These are phyloP conservation scores for Geotrupes spiniger DNA, from an alignment of 2,888 invertebrate species.

Conservation along the genomic window DNA sequence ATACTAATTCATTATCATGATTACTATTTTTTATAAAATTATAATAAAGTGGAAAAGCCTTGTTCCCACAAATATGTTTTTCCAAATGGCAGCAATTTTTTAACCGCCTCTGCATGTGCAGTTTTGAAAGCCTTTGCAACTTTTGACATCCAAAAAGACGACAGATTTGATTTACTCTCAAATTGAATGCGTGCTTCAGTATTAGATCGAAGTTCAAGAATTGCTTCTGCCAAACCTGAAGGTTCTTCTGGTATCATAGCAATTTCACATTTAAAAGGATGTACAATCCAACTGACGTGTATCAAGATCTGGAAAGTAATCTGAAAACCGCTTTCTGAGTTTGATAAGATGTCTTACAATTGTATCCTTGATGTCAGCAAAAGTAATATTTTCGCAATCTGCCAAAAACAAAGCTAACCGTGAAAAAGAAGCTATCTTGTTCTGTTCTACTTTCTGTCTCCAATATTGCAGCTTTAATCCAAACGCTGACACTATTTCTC, in stretches of 20 bases:
- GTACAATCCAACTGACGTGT: constrained; percentile 25
- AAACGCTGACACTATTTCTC: too few relatives aligned
- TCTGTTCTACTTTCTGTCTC: too few relatives aligned
- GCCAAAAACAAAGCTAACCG: too few relatives aligned
- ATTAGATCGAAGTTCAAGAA: constrained; percentile 31
- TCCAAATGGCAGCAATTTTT: too few relatives aligned
- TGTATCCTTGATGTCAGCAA: constrained; percentile 29
- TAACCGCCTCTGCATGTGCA: too few relatives aligned
- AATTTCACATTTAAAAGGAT: constrained; percentile 17
- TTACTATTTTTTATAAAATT: too few relatives aligned
- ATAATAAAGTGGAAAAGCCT: too few relatives aligned
- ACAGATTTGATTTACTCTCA: constrained; percentile 29
- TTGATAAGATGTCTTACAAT: constrained; percentile 31
- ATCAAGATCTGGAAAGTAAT: constrained; percentile 32
- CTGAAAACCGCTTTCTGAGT: constrained; percentile 30
- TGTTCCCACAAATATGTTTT: too few relatives aligned
- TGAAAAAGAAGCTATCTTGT: too few relatives aligned
- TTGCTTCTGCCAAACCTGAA: constrained; percentile 29
- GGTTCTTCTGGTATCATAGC: constrained; percentile 26
- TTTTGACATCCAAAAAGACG: constrained; percentile 31
- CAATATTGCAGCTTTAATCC: too few relatives aligned
- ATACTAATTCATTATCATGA: too few relatives aligned
- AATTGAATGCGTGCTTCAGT: constrained; percentile 31
- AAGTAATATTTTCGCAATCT: too few relatives aligned
- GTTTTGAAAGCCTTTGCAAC: constrained; percentile 33